Base-by-base conservation (phyloP, 1,140 invertebrate genomes). In the Manduca sexta region DNA sequence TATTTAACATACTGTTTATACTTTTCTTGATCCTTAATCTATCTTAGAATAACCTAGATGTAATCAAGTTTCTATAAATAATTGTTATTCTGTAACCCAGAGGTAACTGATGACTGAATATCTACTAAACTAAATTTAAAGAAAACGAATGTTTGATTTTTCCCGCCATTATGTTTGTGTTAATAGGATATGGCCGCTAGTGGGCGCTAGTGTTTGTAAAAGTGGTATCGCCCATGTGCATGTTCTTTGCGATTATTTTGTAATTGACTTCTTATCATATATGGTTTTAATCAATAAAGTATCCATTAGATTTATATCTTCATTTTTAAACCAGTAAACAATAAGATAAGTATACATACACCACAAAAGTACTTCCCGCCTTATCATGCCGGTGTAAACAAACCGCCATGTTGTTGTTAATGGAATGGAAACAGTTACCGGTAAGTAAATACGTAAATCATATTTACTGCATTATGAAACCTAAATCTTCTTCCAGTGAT, bases 301-400 rank as follows among this genome's bases (percentile, higher is more conserved):
- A 48, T 67, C 70, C 50, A 61, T 69, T 70, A 11, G 42, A 50
- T 41, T 39, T 34, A 13, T 12, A 16, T 45, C 21, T n/a, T 45
- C 13, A 45, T 45, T 45, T 45, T 43, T 43, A 30, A 30, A 43
- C 7, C 10, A 1, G 6, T 17, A 35, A 6, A 18, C 31, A 5
- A 18, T 12, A 45, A 41, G 52, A 42, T 60, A 48, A 35, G 45
- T 50, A 30, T 60, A 47, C 64, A 71, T 48, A 70, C 65, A 48
- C 57, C 34, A 38, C 35, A 50, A 51, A 71, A 81, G 46, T 64
- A 64, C 67, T 82, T 83, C 75, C 74, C 81, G 83, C 78, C 71
- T 80, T 74, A 71, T 82, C 74, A 78, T 78, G 81, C 86, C 86
- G 86, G 86, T 86, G 84, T 86, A 87, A 87, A 87, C 84, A 86